phyloP scores from a whole-genome alignment of 2,797 vertebrate genomes.

The Corythornis leucogaster region DNA sequence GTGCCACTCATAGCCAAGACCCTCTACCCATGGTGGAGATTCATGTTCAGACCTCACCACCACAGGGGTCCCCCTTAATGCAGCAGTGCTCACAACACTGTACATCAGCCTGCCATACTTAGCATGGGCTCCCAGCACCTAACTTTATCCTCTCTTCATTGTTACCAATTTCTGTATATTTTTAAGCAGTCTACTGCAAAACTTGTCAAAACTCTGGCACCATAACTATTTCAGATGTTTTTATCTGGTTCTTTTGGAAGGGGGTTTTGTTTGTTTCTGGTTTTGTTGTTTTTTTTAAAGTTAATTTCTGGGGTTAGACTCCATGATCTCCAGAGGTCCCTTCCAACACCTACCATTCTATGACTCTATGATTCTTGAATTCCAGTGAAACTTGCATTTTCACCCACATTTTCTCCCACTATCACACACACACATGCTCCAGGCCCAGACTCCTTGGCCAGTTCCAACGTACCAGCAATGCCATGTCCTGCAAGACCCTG shows the following conservation, averaged over 20 bases:
- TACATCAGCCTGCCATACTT: neutral
- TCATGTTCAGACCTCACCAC: fast-evolving
- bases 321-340: no score
- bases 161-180: neutral
- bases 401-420: neutral
- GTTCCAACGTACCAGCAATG: neutral
- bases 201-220: neutral
- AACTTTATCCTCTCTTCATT: neutral
- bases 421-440: fast-evolving
- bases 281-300: neutral
- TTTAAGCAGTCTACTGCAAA: neutral
- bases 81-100: neutral
- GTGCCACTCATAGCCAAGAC: neutral
- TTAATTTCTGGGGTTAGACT: neutral
- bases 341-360: no score
- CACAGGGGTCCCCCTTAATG: neutral
- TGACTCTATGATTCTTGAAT: neutral
- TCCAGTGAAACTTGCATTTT: neutral
- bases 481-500: neutral
- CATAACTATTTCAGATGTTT: neutral
- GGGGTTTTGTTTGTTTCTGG: no score
- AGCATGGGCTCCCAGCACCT: neutral
- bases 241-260: neutral
- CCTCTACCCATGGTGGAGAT: fast-evolving
- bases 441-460: neutral